phyloP scores from a whole-genome alignment of 2,797 vertebrate species.

The Tiaroga cobitis region DNA sequence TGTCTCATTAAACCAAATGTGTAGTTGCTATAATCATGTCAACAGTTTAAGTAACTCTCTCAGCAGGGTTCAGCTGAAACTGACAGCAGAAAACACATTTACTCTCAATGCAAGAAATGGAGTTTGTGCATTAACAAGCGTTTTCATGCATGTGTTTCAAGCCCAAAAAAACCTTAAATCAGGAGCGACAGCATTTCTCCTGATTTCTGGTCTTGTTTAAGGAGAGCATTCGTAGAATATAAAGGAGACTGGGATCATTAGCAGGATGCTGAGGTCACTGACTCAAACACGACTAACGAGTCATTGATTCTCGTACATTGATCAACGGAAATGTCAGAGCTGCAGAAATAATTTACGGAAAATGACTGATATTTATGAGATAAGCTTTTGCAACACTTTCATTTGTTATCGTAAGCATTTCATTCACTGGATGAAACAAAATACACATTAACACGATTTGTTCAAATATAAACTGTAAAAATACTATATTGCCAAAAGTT shows the following conservation, averaged over 20 bases:
- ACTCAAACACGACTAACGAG: background rate
- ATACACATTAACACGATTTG: background rate
- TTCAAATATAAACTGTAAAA: no score
- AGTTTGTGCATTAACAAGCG: background rate
- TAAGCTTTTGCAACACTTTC: background rate
- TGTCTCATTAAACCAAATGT: background rate
- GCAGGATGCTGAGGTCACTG: background rate
- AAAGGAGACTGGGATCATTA: background rate
- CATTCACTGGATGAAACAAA: background rate
- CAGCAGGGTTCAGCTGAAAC: background rate
- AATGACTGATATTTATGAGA: slow-evolving; percentile 2
- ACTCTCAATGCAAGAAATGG: background rate
- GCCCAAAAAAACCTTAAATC: background rate
- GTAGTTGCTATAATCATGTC: background rate
- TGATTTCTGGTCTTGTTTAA: background rate
- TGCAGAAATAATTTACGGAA: background rate
- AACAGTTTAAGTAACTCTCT: background rate
- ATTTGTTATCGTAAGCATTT: background rate
- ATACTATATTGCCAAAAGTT: no score
- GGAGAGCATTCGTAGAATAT: no score
- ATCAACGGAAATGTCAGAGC: slow-evolving; percentile 1
- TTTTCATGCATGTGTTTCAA: background rate
- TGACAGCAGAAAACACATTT: background rate
- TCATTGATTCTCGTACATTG: slow-evolving; percentile 5
- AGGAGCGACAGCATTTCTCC: background rate